These are phyloP conservation scores for Hyaena hyaena DNA, from an alignment of 2,113 vertebrate genomes.

Conservation along the genomic window DNA sequence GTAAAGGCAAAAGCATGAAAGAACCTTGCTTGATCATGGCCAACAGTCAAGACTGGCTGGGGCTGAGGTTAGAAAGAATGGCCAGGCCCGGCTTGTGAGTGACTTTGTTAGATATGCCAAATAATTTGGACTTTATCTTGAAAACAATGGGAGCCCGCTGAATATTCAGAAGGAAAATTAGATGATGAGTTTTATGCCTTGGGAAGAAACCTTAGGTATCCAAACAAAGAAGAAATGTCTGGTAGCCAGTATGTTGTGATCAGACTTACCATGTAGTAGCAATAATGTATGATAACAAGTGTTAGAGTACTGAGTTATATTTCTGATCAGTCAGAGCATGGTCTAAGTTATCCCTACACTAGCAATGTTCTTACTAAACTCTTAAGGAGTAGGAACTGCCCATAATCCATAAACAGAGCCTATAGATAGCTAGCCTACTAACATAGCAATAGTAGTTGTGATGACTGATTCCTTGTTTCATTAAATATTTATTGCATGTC, in stretches of 20 bases:
- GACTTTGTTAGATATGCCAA: neutral
- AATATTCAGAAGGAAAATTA: constrained; percentile 16
- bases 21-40: neutral
- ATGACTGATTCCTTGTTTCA: neutral
- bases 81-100: neutral
- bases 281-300: neutral
- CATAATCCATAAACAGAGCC: neutral
- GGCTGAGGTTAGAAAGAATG: neutral
- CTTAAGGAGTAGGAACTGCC: neutral
- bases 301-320: neutral
- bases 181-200: neutral
- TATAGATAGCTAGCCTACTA: neutral
- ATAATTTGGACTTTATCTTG: constrained; percentile 21
- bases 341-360: neutral
- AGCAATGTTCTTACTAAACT: neutral
- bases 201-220: neutral
- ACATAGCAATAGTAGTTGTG: neutral
- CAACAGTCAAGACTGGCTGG: neutral
- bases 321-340: neutral
- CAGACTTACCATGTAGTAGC: neutral
- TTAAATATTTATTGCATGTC: neutral
- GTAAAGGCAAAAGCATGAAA: neutral
- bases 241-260: neutral
- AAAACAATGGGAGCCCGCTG: neutral
- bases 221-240: constrained; percentile 3